These are phyloP conservation scores for Drosophila picticornis DNA, from an alignment of 2,888 invertebrate species.

Conservation along the genomic window DNA sequence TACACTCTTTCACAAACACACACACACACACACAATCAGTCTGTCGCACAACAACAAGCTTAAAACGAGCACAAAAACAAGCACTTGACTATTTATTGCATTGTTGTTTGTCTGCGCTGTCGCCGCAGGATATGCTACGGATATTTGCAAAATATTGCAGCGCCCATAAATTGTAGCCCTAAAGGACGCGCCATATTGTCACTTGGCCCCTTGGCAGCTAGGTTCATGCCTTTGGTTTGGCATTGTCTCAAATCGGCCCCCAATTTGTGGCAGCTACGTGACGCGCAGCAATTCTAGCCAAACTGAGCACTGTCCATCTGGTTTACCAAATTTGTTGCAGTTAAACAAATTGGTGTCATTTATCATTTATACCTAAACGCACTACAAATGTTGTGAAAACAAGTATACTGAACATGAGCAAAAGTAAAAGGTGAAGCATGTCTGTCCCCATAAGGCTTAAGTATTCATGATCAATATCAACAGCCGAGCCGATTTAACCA, in stretches of 20 bases:
- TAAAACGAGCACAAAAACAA: constrained; percentile 25
- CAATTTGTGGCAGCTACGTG: constrained; percentile 72
- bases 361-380: neutral
- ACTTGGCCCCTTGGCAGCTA: constrained; percentile 37
- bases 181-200: constrained; percentile 61
- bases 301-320: constrained; percentile 19
- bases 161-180: constrained; percentile 74
- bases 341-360: constrained; percentile 5
- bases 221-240: constrained; percentile 20
- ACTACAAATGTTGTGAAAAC: too few relatives aligned
- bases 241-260: constrained; percentile 60
- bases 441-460: neutral
- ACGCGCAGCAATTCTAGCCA: constrained; percentile 40
- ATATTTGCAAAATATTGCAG: constrained; percentile 80
- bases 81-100: constrained; percentile 76
- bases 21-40: neutral
- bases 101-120: constrained; percentile 66
- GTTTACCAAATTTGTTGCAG: neutral
- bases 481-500: neutral
- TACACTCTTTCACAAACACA: constrained; percentile 5
- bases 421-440: neutral
- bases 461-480: neutral
- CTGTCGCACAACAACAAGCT: constrained; percentile 13
- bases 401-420: neutral
- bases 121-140: constrained; percentile 77